Base-by-base conservation (phyloP, 2,797 vertebrate species). In the Tauraco hartlaubi region DNA sequence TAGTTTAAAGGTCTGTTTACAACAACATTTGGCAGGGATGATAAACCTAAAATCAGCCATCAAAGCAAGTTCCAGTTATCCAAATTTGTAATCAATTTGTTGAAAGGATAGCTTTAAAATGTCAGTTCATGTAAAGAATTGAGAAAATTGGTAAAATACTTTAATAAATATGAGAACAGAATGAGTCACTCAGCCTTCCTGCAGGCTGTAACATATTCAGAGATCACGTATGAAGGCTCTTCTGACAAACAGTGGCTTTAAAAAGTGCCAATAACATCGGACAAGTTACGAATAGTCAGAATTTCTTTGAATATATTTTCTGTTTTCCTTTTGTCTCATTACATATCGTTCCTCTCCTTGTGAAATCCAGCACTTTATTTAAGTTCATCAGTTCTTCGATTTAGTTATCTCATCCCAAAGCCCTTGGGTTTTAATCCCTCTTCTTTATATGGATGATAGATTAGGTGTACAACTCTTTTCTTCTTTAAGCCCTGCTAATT, bases 81-180 rank as follows among this genome's bases (percentile, higher is more conserved):
- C 25, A 75, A 83, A 96, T 85, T 49, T 78, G n/a, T 72, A 85
- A 88, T 80, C 64, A 83, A 72, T 74, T 90, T 88, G 23, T 69
- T 86, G 55, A 92, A 71, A 90, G 9, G 15, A 78, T 59, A 93
- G 51, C 43, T 62, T 94, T 91, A 59, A 96, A 95, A 94, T 91
- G 79, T 62, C 73, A 90, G 28, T 73, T 85, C 46, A 86, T 43
- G 33, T 66, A 83, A 94, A 90, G 39, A 86, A 78, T 5, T 37
- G 41, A 81, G 35, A 90, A 83, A 91, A 84, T 17, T 59, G 11
- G 9, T 33, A 64, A 91, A 87, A 51, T 33, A 43, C 52, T 83
- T 93, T 26, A 72, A 74, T 51, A 85, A 92, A 78, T 43, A 66
- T 8, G 29, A 44, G 75, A 84, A 88, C 11, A 81, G 43, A 84